Evolutionary conservation across 2,113 vertebrate species (phyloP), one percentile per base, ranked within the genome.

Genomic region (Lota lota): DNA sequence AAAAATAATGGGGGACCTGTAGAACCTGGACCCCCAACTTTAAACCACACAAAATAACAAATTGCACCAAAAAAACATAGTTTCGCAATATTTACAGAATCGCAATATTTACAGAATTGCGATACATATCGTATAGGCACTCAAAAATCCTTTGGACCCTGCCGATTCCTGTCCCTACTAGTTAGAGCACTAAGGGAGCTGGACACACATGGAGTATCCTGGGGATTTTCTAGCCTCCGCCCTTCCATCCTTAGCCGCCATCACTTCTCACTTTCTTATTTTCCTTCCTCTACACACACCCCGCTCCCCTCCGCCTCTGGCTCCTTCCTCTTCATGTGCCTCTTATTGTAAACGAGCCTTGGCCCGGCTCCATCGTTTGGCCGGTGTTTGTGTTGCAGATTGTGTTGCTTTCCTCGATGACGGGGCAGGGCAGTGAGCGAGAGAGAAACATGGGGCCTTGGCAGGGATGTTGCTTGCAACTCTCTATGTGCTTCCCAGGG

Each of bases 371-470:
- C 17, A 56, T 2, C 5, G 53, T 18, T 18, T 24, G 50, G 64
- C 65, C 73, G 77, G 61, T 84, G 79, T 90, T 89, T 91, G 79
- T 69, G 81, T 81, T 88, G 72, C 80, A 85, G 84, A 77, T 82
- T 80, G 67, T 66, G 71, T 64, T 70, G 71, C 66, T 70, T 90
- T 90, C 88, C 88, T 88, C 81, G 76, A 88, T 84, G 83, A 80
- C 81, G 69, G 70, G 54, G 70, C 82, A 59, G 21, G 62, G 70
- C 82, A 59, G 21, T 61, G 24, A 81, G 76, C 67, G 72, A 75
- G 67, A 66, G 60, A 66, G 72, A 75, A 56, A 53, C 59, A 0
- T 28, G 72, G 66, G 71, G 68, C 65, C 67, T 86, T 82, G 77
- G 82, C 69, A 61, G 51, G 62, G 36, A 61, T 11, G 15, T 66